Base-by-base conservation (phyloP, 2,113 vertebrate species). In the Ascaphus truei region DNA sequence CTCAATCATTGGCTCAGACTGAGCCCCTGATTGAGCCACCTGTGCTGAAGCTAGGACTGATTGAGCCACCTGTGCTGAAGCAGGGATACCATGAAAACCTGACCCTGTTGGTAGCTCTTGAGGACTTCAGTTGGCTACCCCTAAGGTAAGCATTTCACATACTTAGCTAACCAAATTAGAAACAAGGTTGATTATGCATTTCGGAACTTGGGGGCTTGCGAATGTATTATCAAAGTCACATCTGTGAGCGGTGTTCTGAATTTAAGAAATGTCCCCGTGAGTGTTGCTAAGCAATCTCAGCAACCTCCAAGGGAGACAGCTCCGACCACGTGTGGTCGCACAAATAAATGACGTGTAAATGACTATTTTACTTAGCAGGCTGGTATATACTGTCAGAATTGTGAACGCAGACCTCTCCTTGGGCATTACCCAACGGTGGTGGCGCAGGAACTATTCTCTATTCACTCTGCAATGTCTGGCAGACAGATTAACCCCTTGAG, bases 281-380 rank as follows among this genome's bases (percentile, higher is more conserved):
- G 65, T 77, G 83, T 85, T 87, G 83, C 81, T 86, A 87, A 84
- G 84, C 84, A 80, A 84, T 86, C 62, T 43, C 77, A 72, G 75
- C 68, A 62, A 73, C 26, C 56, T 29, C 36, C 3, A 0, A 26
- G 29, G 59, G 37, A 39, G 43, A 26, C 7, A 25, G 31, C 13
- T 31, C 51, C 37, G 75, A 69, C 74, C 76, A 76, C 69, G 62
- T 82, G 69, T 2, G 65, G 56, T 41, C 78, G 66, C 67, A 37
- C 36, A 36, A 60, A 57, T 20, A 52, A 50, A 65, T 4, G 39
- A 48, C 7, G 75, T 59, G 72, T 51, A 34, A 65, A 74, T 63
- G n/a, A 77, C 58, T 74, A 65, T 65, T 47, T 18, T 25, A 50
- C 25, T 74, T 55, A 0, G 0, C 47, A 66, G 63, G 57, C 37